Evolutionary conservation across 2,888 invertebrate genomes (phyloP).

Genomic region (Chrysopilus asiliformis): DNA sequence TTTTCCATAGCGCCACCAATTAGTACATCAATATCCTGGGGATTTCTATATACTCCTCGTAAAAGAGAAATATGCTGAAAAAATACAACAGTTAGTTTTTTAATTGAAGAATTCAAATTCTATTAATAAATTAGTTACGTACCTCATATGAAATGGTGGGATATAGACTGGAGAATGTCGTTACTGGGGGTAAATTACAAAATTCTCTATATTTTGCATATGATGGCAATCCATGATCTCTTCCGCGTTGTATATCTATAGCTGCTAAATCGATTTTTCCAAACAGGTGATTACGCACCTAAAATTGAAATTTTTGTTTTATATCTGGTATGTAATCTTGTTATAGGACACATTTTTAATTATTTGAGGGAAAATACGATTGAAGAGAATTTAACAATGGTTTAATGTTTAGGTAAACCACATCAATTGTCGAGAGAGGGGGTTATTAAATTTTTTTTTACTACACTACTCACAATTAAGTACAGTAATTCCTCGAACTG

Average conservation of each 20-base stretch:
- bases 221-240: constrained; percentile 55
- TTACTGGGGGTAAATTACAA: constrained; percentile 47
- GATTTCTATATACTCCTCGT: constrained; percentile 21
- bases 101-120: not conserved
- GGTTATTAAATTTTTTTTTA: too few species aligned
- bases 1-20: constrained; percentile 56
- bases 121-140: constrained; percentile 6
- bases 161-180: constrained; percentile 46
- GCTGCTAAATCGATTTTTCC: constrained; percentile 56
- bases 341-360: too few species aligned
- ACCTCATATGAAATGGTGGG: constrained; percentile 43
- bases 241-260: constrained; percentile 55
- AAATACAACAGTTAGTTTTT: not conserved
- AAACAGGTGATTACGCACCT: too few species aligned
- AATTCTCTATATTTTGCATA: constrained; percentile 59
- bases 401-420: too few species aligned
- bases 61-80: constrained; percentile 43
- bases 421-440: too few species aligned
- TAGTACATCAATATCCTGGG: constrained; percentile 59
- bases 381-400: too few species aligned
- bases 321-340: too few species aligned
- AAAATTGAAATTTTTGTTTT: too few species aligned
- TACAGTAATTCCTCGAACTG: too few species aligned
- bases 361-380: too few species aligned
- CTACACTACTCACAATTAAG: too few species aligned